Conservation (phyloP, 2,113 vertebrate species). For the Oncorhynchus gorbuscha region DNA sequence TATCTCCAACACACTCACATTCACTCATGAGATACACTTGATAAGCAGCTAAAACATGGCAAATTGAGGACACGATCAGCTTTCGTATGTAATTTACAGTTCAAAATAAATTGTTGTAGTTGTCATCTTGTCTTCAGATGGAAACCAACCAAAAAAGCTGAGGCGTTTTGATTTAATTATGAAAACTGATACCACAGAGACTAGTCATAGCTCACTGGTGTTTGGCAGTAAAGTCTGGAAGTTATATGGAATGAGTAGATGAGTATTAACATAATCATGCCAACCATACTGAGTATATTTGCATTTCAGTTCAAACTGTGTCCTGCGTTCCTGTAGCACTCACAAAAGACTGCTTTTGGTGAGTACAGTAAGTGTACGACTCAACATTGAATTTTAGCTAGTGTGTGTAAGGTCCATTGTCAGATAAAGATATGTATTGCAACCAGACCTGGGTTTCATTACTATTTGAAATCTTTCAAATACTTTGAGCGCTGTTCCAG, state of each 20-base stretch:
- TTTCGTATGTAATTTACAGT: conserved; percentile 72
- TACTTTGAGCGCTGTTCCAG: no score
- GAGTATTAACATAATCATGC: conserved; percentile 71
- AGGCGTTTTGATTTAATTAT: conserved; percentile 65
- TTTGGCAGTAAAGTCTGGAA: conserved; percentile 42
- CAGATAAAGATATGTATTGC: no score
- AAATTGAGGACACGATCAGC: conserved; percentile 68
- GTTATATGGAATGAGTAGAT: conserved; percentile 65
- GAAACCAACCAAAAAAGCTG: conserved; percentile 57
- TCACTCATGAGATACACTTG: conserved; percentile 68
- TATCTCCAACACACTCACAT: conserved; percentile 68
- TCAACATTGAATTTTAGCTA: no score
- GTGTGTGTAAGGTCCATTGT: no score
- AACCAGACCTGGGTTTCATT: no score
- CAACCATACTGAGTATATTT: conserved; percentile 45
- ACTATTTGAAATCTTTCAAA: no score
- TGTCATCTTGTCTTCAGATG: conserved; percentile 51
- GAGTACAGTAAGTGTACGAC: no score
- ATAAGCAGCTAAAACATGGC: conserved; percentile 70
- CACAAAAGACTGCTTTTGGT: no score
- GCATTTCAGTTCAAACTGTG: neutral
- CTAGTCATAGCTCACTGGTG: conserved; percentile 34
- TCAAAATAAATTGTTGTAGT: conserved; percentile 57
- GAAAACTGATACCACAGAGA: conserved; percentile 54
- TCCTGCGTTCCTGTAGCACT: neutral